Evolutionary conservation across 2,113 vertebrate species (phyloP), one percentile per base, ranked within the genome.

Genomic region (Pitta sordida): DNA sequence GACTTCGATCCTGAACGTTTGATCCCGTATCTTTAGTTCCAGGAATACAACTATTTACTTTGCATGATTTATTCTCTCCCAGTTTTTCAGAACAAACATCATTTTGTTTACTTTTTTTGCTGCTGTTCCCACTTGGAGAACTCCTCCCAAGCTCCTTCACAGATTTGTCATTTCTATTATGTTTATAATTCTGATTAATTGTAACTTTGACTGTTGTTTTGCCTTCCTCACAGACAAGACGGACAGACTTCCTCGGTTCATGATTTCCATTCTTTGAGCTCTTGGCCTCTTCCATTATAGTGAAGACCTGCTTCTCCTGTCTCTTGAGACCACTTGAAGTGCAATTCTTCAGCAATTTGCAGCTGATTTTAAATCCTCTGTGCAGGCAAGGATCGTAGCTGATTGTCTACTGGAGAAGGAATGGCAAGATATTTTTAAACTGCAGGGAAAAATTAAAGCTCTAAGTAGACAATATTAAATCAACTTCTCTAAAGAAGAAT

Each of bases 231-330:
- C 96, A 97, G 91, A 97, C 93, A 90, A 90, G 82, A 84, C 97
- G 98, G 91, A 97, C 95, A 85, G 97, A 97, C 97, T 98, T 99
- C 94, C 98, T 97, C 75, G 98, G 92, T 93, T 98, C 98, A 96
- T 98, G 96, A 97, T 98, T 98, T 98, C 97, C 98, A 97, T 98
- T 99, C 90, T 98, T 98, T 88, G 98, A 98, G 97, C 97, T 98
- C 97, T 89, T 97, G 93, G 97, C 97, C 84, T 98, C 98, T 96
- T 99, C 99, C 99, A 99, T 99, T 96, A 98, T 98, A 98, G 86
- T 97, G 92, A 97, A 96, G 96, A 95, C 91, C 95, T 94, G 95
- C 86, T 97, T 97, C 94, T 95, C 95, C 95, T 65, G 81, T 90
- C 91, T 95, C 36, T 95, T 94, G 83, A 91, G 91, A 97, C 95